Percentiles rank a stretch among this genome's conserved stretches.
These are phyloP conservation scores for Brenthis hecate DNA, from an alignment of 2,888 invertebrate genomes.

Conservation along the genomic window DNA sequence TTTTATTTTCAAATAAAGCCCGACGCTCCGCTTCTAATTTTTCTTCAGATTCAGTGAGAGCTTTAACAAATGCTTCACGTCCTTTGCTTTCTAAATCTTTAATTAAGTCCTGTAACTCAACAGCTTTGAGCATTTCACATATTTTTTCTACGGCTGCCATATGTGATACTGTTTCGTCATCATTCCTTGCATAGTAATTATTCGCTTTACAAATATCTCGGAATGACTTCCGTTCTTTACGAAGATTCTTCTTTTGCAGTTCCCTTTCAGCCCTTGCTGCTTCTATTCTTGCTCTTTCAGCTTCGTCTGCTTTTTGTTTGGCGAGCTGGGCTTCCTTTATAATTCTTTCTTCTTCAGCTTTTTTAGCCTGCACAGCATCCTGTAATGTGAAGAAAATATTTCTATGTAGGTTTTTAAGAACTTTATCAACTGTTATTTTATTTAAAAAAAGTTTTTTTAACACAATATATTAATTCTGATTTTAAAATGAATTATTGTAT, in stretches of 20 bases:
- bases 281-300: conserved; percentile 91
- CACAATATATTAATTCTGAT: no score
- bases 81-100: conserved; percentile 85
- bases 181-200: conserved; percentile 89
- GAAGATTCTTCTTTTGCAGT: conserved; percentile 90
- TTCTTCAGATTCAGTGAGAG: conserved; percentile 87
- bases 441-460: not conserved
- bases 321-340: conserved; percentile 87
- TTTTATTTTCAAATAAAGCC: conserved; percentile 80
- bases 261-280: conserved; percentile 93
- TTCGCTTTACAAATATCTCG: conserved; percentile 90
- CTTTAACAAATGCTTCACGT: conserved; percentile 84
- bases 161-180: conserved; percentile 88
- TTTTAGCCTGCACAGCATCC: conserved; percentile 90
- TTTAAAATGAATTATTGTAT: no score
- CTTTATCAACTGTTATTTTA: not conserved
- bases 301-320: conserved; percentile 90
- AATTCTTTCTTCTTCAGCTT: conserved; percentile 91
- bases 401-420: not conserved
- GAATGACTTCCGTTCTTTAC: conserved; percentile 92
- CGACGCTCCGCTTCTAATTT: conserved; percentile 90
- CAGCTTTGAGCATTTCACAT: conserved; percentile 89
- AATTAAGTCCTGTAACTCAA: conserved; percentile 89
- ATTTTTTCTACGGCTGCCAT: conserved; percentile 97
- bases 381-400: conserved; percentile 51